Evolutionary conservation across 2,113 vertebrate genomes (phyloP).

Genomic region (Prietella phreatophila): DNA sequence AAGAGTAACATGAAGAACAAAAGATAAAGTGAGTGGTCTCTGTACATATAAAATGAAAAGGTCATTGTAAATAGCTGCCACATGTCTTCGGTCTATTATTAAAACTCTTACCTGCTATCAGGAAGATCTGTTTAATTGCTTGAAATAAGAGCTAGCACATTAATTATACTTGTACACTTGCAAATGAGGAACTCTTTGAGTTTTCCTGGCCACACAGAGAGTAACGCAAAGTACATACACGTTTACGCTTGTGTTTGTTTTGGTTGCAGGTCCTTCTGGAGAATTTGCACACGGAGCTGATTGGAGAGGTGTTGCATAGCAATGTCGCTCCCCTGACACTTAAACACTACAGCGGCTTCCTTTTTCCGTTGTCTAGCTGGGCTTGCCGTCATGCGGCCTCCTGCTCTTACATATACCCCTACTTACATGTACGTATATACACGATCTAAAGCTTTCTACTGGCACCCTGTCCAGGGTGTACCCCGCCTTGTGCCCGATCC

Average conservation of each 20-base stretch:
- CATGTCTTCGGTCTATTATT: background rate
- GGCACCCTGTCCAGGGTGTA: no score
- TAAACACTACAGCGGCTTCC: conserved; percentile 14
- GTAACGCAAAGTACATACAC: conserved; percentile 30
- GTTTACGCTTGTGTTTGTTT: conserved; percentile 64
- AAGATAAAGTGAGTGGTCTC: background rate
- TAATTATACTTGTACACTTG: background rate
- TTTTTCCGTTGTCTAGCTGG: background rate
- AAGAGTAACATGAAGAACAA: background rate
- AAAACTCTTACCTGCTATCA: background rate
- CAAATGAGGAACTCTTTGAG: background rate
- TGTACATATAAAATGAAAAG: background rate
- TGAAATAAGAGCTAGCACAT: background rate
- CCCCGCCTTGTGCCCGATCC: no score
- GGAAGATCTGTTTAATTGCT: background rate
- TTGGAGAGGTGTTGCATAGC: conserved; percentile 71
- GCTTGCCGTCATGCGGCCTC: background rate
- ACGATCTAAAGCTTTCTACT: background rate
- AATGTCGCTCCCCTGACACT: conserved; percentile 49
- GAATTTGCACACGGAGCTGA: conserved; percentile 59
- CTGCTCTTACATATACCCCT: background rate
- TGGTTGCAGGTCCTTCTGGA: conserved; percentile 60
- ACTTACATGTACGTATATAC: background rate
- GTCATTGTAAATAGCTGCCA: background rate
- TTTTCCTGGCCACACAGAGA: background rate